Evolutionary conservation across 2,797 vertebrate genomes (phyloP), one percentile per base, ranked within the genome.

Genomic region (Megalops cyprinoides): DNA sequence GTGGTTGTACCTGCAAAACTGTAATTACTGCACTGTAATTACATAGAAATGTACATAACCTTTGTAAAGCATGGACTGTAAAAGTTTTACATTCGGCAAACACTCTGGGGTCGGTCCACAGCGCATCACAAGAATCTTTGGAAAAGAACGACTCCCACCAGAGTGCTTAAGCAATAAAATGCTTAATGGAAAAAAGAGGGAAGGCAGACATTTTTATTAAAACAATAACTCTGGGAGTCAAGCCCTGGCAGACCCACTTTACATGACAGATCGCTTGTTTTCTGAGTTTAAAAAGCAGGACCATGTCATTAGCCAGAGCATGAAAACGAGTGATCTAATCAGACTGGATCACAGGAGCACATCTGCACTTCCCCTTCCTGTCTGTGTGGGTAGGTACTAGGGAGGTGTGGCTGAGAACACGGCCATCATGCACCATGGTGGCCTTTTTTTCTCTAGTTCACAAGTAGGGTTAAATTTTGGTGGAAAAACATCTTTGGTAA

Each of bases 171-270:
- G 20, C 34, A 67, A 67, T 67, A 34, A 39, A 42, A 71, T 42
- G 18, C n/a, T 44, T 71, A 71, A 71, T 71, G 42, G 67, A 71
- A 71, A 71, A 71, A 71, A 67, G 44, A 23, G 42, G 67, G 39
- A 71, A 71, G 37, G 39, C 39, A 71, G 67, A 71, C 67, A 42
- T 71, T 71, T 44, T 37, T 71, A 71, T 71, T 71, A 71, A 71
- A 44, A 25, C 67, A 71, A n/a, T 71, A 71, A 71, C 67, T 71
- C 67, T 71, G 67, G 20, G 12, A 44, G 20, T 42, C 18, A 71
- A n/a, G 39, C 18, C 67, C 39, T 8, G 67, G n/a, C 39, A n/a
- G 39, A 67, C 44, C 67, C 67, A 71, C 20, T 71, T 71, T 4
- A 42, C 2, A 44, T 25, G 39, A 44, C 42, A 37, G 62, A 71